A percentile compares a stretch with the other conserved stretches of the same genome.
Evolutionary conservation across 1,140 invertebrate genomes (phyloP).

Genomic region (Aphis craccivora): DNA sequence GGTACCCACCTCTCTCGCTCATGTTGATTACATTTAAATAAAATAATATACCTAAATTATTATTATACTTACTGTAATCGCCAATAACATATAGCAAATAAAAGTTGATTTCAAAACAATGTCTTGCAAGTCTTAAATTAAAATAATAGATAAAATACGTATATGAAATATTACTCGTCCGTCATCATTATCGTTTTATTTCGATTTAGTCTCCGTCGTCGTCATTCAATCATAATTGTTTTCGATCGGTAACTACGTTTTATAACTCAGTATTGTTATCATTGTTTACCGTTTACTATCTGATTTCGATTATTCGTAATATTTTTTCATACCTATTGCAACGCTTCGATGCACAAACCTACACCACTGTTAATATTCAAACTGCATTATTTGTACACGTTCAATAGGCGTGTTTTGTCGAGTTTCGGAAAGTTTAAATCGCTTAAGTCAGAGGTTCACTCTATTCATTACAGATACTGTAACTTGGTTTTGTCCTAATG

Average conservation of each 20-base stretch:
- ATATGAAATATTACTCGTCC: too few species aligned
- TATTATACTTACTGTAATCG: too few species aligned
- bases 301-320: neutral
- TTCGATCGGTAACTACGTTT: neutral
- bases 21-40: too few species aligned
- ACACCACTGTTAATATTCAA: neutral
- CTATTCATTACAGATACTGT: neutral
- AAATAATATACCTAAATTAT: too few species aligned
- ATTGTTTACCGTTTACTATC: neutral
- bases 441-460: neutral
- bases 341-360: neutral
- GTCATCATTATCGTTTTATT: neutral
- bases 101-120: too few species aligned
- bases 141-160: too few species aligned
- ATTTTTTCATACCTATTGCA: neutral
- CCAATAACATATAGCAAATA: too few species aligned
- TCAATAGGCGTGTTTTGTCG: neutral
- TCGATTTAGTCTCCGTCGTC: neutral
- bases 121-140: too few species aligned
- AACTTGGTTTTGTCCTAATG: slow-evolving; percentile 7
- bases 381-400: neutral
- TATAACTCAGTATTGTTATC: neutral
- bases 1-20: too few species aligned
- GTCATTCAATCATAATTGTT: neutral
- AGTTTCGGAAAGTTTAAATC: slow-evolving; percentile 32